These are phyloP conservation scores for Palaemon carinicauda DNA, from an alignment of 1,140 invertebrate species.

Conservation along the genomic window DNA sequence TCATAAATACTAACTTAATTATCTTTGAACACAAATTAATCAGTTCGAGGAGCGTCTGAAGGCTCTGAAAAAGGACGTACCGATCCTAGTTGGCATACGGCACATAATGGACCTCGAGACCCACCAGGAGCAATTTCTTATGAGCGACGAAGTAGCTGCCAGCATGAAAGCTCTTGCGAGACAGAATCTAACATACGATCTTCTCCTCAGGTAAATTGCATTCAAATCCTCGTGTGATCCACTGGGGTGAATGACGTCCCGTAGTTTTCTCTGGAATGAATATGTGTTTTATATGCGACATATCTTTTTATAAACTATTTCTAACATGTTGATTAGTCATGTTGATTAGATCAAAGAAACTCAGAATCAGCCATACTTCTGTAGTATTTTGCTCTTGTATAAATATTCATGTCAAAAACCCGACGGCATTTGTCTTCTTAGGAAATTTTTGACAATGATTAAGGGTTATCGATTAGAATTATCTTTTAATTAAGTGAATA, in stretches of 20 bases:
- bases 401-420: too few relatives aligned
- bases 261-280: background rate
- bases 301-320: background rate
- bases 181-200: slow-evolving; percentile 4
- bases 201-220: slow-evolving; percentile 12
- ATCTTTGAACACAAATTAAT: background rate
- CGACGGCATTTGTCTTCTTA: too few relatives aligned
- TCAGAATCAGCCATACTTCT: too few relatives aligned
- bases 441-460: too few relatives aligned
- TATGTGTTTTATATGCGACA: background rate
- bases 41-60: background rate
- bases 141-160: background rate
- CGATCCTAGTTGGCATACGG: background rate
- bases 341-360: too few relatives aligned
- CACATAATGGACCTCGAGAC: slow-evolving; percentile 4
- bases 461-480: too few relatives aligned
- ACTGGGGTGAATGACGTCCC: background rate
- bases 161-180: background rate
- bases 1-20: background rate
- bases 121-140: background rate
- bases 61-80: background rate
- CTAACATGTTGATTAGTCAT: background rate
- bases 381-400: too few relatives aligned
- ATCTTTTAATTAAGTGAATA: too few relatives aligned
- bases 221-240: background rate